Base-by-base conservation (phyloP, 2,888 invertebrate genomes). In the Atrina japonica region DNA sequence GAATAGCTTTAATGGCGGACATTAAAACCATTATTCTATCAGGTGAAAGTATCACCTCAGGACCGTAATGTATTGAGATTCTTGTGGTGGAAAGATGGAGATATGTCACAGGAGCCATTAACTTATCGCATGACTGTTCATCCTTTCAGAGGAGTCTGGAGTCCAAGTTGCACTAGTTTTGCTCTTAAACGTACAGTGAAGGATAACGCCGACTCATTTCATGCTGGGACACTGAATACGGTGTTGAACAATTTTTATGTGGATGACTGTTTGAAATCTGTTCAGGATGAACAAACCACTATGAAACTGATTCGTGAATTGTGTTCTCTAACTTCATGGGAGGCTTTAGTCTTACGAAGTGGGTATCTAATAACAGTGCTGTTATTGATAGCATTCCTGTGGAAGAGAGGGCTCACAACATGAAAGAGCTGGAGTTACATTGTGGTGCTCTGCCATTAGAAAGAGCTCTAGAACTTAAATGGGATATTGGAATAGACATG, bases 381-480 rank as follows among this genome's bases (percentile, higher is more conserved):
- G 47, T 47, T 6, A 5, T 47, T 6, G 21, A 47, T 18, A 18
- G 18, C 16, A 47, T 47, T 6, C n/a, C 47, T 47, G 3, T 21
- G 6, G n/a, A 6, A 47, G 47, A 47, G 16, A n/a, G 47, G 6
- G 47, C 47, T 9, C 3, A n/a, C 5, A 16, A 47, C 3, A 16
- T 47, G 18, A 21, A 5, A 16, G 47, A 47, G n/a, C 16, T 18
- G 21, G 47, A 47, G 9, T 47, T 47, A 16, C 21, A n/a, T 18
- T 21, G n/a, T 47, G 16, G 21, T 5, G 3, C n/a, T 5, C 16
- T 47, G 21, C 47, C 47, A 47, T 3, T 21, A 9, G 55, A 65
- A 58, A 16, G 25, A 47, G 73, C 77, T 0, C 67, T 83, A 21
- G 81, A 82, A 18, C 52, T 84, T 3, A 11, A 23, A 14, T 83